Evolutionary conservation across 2,797 vertebrate genomes (phyloP).

Genomic region (Spinibarbus caldwelli): DNA sequence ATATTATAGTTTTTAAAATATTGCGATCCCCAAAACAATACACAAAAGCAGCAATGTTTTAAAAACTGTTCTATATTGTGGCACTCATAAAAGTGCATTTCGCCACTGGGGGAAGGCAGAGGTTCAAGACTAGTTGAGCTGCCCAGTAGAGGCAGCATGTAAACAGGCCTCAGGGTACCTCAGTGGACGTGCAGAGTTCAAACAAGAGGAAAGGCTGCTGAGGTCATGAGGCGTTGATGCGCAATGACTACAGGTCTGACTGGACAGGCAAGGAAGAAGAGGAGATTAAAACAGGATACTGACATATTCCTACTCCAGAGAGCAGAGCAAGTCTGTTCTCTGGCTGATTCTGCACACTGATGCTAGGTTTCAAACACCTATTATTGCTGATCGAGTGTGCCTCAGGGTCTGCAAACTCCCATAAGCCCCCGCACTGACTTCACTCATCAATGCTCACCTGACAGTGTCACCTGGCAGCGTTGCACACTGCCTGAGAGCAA

Average conservation of each 20-base stretch:
- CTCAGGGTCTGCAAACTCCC: constrained; percentile 14
- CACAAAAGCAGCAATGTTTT: neutral
- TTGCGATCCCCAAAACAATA: neutral
- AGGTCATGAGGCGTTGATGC: constrained; percentile 11
- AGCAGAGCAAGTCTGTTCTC: neutral
- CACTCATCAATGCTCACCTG: constrained; percentile 36
- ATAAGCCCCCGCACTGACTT: constrained; percentile 24
- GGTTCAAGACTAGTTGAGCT: neutral
- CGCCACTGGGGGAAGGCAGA: neutral
- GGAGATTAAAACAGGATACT: constrained; percentile 3
- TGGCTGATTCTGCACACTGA: constrained; percentile 25
- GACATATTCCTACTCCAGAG: constrained; percentile 2
- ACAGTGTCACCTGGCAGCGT: constrained; percentile 24
- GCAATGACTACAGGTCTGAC: neutral
- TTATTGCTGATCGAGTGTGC: constrained; percentile 38
- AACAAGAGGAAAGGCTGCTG: neutral
- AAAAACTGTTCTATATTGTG: neutral
- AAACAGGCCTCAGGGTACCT: constrained; percentile 31
- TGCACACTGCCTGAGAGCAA: constrained; percentile 5
- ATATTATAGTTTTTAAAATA: neutral
- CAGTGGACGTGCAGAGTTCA: constrained; percentile 37
- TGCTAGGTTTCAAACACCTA: constrained; percentile 38
- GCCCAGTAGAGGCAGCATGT: constrained; percentile 5
- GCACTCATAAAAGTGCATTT: neutral
- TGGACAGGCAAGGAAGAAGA: neutral